Evolutionary conservation across 1,140 invertebrate species (phyloP), one percentile per base, ranked within the genome.

Genomic region (Amphibalanus amphitrite): DNA sequence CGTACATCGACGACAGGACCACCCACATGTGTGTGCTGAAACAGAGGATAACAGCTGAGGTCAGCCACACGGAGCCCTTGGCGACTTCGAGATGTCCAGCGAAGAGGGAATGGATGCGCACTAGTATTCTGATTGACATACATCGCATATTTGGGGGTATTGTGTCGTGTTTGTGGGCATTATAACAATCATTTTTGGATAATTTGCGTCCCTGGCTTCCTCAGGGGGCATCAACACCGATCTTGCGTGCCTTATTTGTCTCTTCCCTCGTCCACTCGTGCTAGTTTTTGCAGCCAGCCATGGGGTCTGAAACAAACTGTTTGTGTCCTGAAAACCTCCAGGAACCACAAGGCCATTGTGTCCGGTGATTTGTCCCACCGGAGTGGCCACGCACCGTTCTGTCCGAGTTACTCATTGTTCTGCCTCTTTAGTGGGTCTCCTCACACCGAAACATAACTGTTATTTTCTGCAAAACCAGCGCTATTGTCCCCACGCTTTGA

Each of bases 11-110:
- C 8, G 75, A 76, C 6, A 87, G 76, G 1, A 84, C 79, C 69
- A 82, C 78, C 84, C 84, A 86, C 76, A 86, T 75, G 71, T 83
- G 82, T 26, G 82, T 83, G 74, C 86, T 87, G 79, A 10, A 80
- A 81, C 40, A 75, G 47, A 74, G 74, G 73, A 68, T 1, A 8
- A 29, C 30, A 28, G 17, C 23, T 8, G 1, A 26, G 15, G 25
- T 29, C 23, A 6, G 28, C 28, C 40, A 69, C 69, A 40, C 64
- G 68, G 38, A 28, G 23, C 17, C 28, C 17, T 70, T 68, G 13
- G 25, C 28, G 59, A 20, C 26, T 25, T 20, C 0, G 68, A 38
- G 29, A 73, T 69, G 20, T 0, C 30, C 0, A 68, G 71, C 68
- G 69, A 67, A 33, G 29, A 3, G 26, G 3, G 23, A 10, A 29